Evolutionary conservation across 1,140 invertebrate species (phyloP).

Genomic region (Anoplolepis gracilipes): DNA sequence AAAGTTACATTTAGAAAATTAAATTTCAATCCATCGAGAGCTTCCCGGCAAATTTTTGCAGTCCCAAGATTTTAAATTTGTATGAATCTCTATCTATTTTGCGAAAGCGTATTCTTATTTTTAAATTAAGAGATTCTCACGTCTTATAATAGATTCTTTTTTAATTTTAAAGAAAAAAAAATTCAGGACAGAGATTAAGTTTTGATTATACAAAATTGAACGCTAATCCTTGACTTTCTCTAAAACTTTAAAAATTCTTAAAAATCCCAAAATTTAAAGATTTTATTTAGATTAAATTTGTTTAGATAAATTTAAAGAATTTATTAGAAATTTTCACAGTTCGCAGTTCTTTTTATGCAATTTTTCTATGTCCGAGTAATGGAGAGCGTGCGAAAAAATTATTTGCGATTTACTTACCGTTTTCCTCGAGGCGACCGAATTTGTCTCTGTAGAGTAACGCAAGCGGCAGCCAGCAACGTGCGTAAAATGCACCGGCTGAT

Average conservation of each 20-base stretch:
- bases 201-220: background rate
- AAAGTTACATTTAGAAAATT: conserved; percentile 33
- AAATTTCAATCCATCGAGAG: background rate
- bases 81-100: background rate
- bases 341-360: background rate
- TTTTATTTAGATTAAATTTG: too few relatives aligned
- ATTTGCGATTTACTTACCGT: conserved; percentile 77
- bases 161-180: background rate
- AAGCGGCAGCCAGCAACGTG: conserved; percentile 82
- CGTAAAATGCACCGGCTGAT: conserved; percentile 81
- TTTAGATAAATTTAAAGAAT: conserved; percentile 18
- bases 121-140: background rate
- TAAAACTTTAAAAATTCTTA: background rate
- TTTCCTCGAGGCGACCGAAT: conserved; percentile 82
- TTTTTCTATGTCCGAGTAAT: background rate
- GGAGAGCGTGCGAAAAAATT: conserved; percentile 31
- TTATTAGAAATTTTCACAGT: background rate
- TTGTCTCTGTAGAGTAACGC: conserved; percentile 81
- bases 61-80: background rate
- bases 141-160: background rate
- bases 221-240: background rate
- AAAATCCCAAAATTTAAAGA: background rate
- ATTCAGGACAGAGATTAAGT: background rate
- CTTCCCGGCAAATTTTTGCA: background rate
- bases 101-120: background rate